These are phyloP conservation scores for Papilio helenus DNA, from an alignment of 1,140 invertebrate genomes.

Conservation along the genomic window DNA sequence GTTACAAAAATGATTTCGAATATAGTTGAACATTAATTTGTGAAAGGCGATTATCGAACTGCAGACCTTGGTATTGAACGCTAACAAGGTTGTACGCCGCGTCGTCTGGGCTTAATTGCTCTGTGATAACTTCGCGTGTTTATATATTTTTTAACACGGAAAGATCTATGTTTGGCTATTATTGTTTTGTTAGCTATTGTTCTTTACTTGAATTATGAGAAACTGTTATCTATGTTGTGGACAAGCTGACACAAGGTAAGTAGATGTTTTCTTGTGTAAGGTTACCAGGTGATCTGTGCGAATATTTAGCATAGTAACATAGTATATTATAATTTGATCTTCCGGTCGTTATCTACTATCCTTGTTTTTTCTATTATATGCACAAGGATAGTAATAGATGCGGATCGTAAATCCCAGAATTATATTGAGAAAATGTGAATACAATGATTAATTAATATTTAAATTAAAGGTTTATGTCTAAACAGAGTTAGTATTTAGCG, in stretches of 20 bases:
- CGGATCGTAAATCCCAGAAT: no score
- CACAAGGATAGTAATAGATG: neutral
- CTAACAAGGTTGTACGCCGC: conserved; percentile 56
- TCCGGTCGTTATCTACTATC: neutral
- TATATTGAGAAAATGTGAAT: no score
- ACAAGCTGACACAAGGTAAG: neutral
- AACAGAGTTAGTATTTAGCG: no score
- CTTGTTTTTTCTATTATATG: neutral
- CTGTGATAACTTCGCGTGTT: conserved; percentile 9
- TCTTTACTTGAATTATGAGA: conserved; percentile 25
- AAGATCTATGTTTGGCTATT: neutral
- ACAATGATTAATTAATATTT: no score
- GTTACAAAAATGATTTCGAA: neutral
- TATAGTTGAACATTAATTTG: conserved; percentile 36
- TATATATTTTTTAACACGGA: conserved; percentile 13
- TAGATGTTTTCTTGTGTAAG: neutral
- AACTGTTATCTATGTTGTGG: neutral
- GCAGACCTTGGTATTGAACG: conserved; percentile 68
- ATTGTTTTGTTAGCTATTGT: conserved; percentile 20
- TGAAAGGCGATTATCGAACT: conserved; percentile 73
- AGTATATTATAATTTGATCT: neutral
- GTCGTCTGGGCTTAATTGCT: conserved; percentile 32
- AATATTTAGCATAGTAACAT: conserved; percentile 8
- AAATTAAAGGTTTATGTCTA: no score
- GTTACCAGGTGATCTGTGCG: neutral